Base-by-base conservation (phyloP, 2,113 vertebrate genomes). In the Pavo muticus region DNA sequence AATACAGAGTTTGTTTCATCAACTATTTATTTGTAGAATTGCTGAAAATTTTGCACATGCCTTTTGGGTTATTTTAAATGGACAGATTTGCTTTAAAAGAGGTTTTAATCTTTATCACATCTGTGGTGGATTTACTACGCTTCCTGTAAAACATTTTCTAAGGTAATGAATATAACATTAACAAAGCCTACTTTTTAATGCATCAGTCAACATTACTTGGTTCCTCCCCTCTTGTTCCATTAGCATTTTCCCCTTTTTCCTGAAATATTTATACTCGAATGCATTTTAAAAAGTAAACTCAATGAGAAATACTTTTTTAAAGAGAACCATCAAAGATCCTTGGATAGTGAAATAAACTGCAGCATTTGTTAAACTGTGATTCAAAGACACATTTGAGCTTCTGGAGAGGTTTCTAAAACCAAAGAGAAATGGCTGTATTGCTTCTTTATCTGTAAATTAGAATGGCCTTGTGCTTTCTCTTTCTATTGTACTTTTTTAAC, bases 41-140 rank as follows among this genome's bases (percentile, higher is more conserved):
- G 74, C 56, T 91, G 61, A 84, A 96, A 91, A 88, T n/a, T 70
- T 93, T 94, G 88, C 87, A 73, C 64, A 54, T 85, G 70, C 71
- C 17, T 89, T 95, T 94, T 94, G 42, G 75, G 48, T 82, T 94
- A 93, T 91, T 95, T 95, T 81, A 91, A 97, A 95, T 64, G 39
- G 73, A 78, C 21, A 92, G 68, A 50, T 86, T 54, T 90, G 57
- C 88, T 92, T 85, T 88, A 92, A 95, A 97, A 90, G 67, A 91
- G 42, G 48, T 69, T 86, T 96, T 92, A 94, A 85, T 94, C 93
- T 94, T 95, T 95, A 87, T 95, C 87, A 86, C 84, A 87, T 96
- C 61, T 90, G 73, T 93, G 78, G 23, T 87, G 79, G 81, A 91
- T 95, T 96, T 95, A 93, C 90, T 84, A 76, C 11, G 75, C 48